Conservation (phyloP, 2,888 invertebrate genomes). For the Euplexia lucipara region DNA sequence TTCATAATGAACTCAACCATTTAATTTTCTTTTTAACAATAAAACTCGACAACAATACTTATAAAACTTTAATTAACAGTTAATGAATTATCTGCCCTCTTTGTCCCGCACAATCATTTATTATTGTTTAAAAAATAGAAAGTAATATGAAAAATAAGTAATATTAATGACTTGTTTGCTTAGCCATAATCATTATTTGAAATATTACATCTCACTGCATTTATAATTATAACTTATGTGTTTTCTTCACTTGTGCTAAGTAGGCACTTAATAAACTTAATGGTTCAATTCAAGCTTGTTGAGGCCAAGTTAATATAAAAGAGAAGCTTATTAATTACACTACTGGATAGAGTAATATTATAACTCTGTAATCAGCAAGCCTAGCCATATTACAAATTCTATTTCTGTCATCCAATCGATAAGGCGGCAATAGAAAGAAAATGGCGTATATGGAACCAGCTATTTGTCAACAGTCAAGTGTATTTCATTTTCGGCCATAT, state of each 20-base stretch:
- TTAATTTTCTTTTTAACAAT: constrained; percentile 10
- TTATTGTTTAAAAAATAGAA: constrained; percentile 18
- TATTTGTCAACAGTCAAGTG: too few species aligned
- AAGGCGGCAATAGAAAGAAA: too few species aligned
- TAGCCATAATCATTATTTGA: constrained; percentile 23
- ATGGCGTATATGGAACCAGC: too few species aligned
- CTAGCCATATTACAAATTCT: too few species aligned
- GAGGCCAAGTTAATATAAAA: constrained; percentile 20
- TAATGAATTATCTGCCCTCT: neutral
- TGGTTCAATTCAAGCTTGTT: neutral
- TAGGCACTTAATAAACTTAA: neutral
- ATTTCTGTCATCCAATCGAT: neutral
- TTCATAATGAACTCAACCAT: neutral
- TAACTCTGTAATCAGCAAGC: neutral
- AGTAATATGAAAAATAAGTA: constrained; percentile 7
- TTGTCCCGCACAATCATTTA: constrained; percentile 24
- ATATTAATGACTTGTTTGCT: constrained; percentile 23
- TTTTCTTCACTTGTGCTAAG: constrained; percentile 8
- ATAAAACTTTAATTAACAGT: neutral
- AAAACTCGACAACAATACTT: constrained; percentile 1
- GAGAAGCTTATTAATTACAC: neutral
- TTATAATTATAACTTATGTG: constrained; percentile 1
- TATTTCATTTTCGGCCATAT: too few species aligned
- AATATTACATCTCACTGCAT: constrained; percentile 11
- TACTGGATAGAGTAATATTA: neutral